Percentiles rank a stretch among this genome's conserved stretches.
phyloP scores from a whole-genome alignment of 2,113 vertebrate genomes.

The Anguilla rostrata region DNA sequence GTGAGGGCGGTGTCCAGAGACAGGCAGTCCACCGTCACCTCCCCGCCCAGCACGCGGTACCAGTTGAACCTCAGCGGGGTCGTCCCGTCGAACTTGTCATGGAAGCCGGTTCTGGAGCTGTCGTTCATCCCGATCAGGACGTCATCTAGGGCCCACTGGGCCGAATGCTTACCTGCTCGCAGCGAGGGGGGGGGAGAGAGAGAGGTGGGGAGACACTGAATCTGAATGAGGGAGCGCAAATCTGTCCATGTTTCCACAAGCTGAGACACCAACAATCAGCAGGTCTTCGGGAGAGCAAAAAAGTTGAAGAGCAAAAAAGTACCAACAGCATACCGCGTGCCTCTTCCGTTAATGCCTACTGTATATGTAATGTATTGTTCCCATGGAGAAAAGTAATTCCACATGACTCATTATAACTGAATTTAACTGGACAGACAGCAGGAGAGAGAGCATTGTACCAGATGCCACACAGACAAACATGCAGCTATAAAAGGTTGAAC shows the following conservation, averaged over 20 bases:
- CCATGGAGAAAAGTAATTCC: too few species aligned
- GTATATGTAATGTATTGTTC: too few species aligned
- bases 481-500: background rate
- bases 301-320: too few species aligned
- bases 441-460: too few species aligned
- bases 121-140: constrained; percentile 97
- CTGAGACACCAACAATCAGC: too few species aligned
- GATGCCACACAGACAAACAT: background rate
- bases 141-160: constrained; percentile 95
- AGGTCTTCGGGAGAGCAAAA: too few species aligned
- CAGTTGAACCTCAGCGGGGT: constrained; percentile 88
- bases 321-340: too few species aligned
- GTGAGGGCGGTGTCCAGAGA: constrained; percentile 89
- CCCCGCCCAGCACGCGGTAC: constrained; percentile 94
- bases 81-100: constrained; percentile 91
- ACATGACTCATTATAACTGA: too few species aligned
- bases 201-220: background rate
- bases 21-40: constrained; percentile 90
- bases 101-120: constrained; percentile 91
- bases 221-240: background rate
- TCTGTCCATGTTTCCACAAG: background rate
- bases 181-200: background rate
- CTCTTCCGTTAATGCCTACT: too few species aligned
- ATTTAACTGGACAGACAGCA: too few species aligned
- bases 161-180: constrained; percentile 86